Conservation (phyloP, 1,140 invertebrate genomes). For the Acyrthosiphon pisum region DNA sequence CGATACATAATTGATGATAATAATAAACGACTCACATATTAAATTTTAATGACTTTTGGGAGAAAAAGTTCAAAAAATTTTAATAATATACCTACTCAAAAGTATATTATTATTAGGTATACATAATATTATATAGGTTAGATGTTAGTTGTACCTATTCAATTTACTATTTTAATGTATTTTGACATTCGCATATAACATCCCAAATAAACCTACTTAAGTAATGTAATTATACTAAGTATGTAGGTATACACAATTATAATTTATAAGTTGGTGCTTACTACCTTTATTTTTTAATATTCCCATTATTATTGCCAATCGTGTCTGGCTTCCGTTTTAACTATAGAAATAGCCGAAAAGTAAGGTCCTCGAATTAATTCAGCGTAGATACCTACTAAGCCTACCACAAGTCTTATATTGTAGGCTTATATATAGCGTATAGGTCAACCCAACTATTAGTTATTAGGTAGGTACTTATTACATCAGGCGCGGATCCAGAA, state of each 20-base stretch:
- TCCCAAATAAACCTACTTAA: not conserved
- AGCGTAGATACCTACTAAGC: not conserved
- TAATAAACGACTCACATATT: not conserved
- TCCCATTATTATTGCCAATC: not conserved
- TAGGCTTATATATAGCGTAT: not conserved
- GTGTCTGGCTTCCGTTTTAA: not conserved
- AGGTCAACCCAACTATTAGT: not conserved
- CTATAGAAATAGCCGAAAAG: not conserved
- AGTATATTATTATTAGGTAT: not conserved
- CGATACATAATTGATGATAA: not conserved
- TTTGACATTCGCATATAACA: not conserved
- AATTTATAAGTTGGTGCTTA: too few species aligned
- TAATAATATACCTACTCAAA: not conserved
- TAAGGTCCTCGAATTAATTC: not conserved
- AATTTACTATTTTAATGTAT: not conserved
- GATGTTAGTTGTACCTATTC: not conserved
- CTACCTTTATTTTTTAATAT: not conserved
- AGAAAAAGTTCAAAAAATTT: not conserved
- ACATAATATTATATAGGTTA: not conserved
- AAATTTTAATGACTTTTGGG: not conserved
- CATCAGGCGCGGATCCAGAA: too few species aligned
- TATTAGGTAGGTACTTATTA: not conserved
- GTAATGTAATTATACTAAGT: not conserved
- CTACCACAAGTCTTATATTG: not conserved
- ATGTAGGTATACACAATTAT: not conserved